These are phyloP conservation scores for Pyrrhia umbra DNA, from an alignment of 2,888 invertebrate species.

Conservation along the genomic window DNA sequence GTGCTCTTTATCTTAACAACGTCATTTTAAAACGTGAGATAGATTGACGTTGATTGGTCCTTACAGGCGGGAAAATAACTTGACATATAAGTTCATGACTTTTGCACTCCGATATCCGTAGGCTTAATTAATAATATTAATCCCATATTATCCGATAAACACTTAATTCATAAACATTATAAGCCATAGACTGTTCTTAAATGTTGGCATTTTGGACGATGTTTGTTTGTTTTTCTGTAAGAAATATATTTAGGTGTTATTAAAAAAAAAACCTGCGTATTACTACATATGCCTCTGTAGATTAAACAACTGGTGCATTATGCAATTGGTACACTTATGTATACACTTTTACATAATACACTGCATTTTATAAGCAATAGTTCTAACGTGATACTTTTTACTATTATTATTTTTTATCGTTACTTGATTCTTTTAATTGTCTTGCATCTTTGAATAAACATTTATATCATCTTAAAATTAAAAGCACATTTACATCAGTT, in stretches of 20 bases:
- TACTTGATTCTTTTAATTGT: background rate
- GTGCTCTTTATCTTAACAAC: constrained; percentile 26
- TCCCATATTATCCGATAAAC: background rate
- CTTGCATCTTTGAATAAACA: background rate
- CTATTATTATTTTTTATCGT: background rate
- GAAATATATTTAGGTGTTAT: background rate
- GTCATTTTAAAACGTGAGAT: constrained; percentile 46
- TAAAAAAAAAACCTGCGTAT: constrained; percentile 6
- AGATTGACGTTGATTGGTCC: constrained; percentile 8
- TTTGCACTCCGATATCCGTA: constrained; percentile 13
- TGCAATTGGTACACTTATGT: constrained; percentile 27
- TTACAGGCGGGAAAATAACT: constrained; percentile 21
- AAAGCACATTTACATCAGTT: too few species aligned
- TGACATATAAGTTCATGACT: constrained; percentile 12
- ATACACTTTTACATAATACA: constrained; percentile 41
- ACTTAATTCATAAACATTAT: background rate
- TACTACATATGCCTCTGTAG: constrained; percentile 15
- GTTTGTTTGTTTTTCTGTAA: background rate
- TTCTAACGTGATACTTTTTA: background rate
- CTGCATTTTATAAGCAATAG: constrained; percentile 24
- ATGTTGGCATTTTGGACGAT: background rate
- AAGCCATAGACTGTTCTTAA: background rate
- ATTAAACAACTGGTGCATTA: constrained; percentile 46
- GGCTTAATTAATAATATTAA: constrained; percentile 33
- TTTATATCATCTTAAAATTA: too few species aligned